phyloP scores from a whole-genome alignment of 2,888 invertebrate species.

The Apamea monoglypha region DNA sequence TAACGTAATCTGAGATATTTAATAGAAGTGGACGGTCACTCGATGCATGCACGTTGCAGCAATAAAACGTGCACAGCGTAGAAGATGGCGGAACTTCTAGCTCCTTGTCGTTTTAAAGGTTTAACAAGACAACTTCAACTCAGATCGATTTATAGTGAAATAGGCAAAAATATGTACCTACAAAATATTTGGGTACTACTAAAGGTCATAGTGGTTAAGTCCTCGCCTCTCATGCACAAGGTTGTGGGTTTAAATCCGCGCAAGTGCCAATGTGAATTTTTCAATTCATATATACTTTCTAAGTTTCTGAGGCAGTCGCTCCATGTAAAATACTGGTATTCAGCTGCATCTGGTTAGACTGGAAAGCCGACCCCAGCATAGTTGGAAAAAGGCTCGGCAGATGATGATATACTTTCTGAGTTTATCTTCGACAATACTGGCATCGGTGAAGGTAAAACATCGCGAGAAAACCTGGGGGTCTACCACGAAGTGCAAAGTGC shows the following conservation, averaged over 20 bases:
- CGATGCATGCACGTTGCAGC: constrained; percentile 47
- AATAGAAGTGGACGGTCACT: constrained; percentile 40
- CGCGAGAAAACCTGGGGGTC: too few species aligned
- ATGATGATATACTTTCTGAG: neutral
- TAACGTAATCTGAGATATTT: constrained; percentile 52
- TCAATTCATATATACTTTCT: neutral
- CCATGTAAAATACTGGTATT: too few species aligned
- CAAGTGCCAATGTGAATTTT: neutral
- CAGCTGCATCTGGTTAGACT: too few species aligned
- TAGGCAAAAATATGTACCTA: neutral
- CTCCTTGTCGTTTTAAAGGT: constrained; percentile 8
- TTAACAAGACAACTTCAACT: constrained; percentile 18
- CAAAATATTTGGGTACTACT: too few species aligned
- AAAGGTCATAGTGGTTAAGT: too few species aligned
- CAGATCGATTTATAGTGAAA: neutral
- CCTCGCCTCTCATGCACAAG: neutral
- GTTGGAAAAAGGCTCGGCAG: too few species aligned
- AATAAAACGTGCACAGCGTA: constrained; percentile 54
- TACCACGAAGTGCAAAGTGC: too few species aligned
- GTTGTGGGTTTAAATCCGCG: neutral
- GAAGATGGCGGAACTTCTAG: constrained; percentile 13
- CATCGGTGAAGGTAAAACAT: neutral
- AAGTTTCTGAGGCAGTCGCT: too few species aligned
- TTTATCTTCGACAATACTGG: neutral
- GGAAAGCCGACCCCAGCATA: too few species aligned